These are phyloP conservation scores for Alloplasta piceator DNA, from an alignment of 2,888 invertebrate species.

Conservation along the genomic window DNA sequence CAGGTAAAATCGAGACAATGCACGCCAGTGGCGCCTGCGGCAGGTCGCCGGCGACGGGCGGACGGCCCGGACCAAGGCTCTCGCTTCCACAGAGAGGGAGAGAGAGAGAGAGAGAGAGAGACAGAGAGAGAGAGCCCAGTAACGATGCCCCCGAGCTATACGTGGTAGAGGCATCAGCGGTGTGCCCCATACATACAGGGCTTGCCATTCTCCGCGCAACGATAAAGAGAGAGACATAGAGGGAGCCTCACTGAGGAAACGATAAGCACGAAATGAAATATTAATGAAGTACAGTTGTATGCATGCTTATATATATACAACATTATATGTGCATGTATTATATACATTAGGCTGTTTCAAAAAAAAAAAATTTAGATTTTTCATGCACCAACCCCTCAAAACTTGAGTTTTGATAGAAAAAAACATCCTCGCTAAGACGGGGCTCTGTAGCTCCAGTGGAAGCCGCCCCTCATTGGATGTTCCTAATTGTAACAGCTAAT, in stretches of 20 bases:
- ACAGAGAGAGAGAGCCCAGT: slow-evolving; percentile 78
- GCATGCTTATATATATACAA: slow-evolving; percentile 46
- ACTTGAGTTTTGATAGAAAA: too few relatives aligned
- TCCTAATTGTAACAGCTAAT: too few relatives aligned
- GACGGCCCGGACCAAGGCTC: slow-evolving; percentile 67
- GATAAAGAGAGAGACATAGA: slow-evolving; percentile 22
- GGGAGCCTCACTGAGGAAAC: slow-evolving; percentile 78
- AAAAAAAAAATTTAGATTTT: too few relatives aligned
- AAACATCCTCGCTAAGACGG: too few relatives aligned
- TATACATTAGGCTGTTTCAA: too few relatives aligned
- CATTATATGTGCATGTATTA: slow-evolving; percentile 12
- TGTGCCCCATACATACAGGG: slow-evolving; percentile 56
- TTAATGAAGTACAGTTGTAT: slow-evolving; percentile 78
- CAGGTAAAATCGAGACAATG: slow-evolving; percentile 71
- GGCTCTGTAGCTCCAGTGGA: too few relatives aligned
- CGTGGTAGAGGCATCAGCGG: slow-evolving; percentile 58
- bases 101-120: too few relatives aligned
- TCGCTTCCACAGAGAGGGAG: slow-evolving; percentile 68
- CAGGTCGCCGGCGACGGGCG: slow-evolving; percentile 69
- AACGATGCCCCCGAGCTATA: slow-evolving; percentile 80
- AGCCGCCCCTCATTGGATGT: too few relatives aligned
- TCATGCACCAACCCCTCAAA: too few relatives aligned
- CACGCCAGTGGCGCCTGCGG: slow-evolving; percentile 70
- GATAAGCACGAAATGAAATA: slow-evolving; percentile 83
- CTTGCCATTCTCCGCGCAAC: slow-evolving; percentile 61